Evolutionary conservation across 2,797 vertebrate genomes (phyloP), one percentile per base, ranked within the genome.

Genomic region (Cynopterus sphinx): DNA sequence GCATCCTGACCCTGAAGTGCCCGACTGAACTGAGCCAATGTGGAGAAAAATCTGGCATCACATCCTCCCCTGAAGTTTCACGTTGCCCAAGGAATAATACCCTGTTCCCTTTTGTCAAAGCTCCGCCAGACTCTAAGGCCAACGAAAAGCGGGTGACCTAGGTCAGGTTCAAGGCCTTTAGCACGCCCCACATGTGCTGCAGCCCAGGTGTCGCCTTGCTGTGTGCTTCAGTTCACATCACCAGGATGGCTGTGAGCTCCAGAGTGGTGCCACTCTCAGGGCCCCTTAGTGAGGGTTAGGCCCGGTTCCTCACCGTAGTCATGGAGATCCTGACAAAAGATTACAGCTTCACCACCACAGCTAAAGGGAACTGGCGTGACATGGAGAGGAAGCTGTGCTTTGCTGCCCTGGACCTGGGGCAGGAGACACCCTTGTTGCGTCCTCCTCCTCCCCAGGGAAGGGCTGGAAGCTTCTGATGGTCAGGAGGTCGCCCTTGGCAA

Each of bases 121-220:
- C 53, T 41, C 53, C 9, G 0, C 68, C 1, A 1, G 61, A 51
- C 43, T 65, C 49, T 5, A 15, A 39, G 36, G 55, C 75, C 77
- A 36, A 5, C 12, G 67, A 28, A 39, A 61, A 46, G 6, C 51
- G 28, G 49, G 5, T n/a, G 71, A 21, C 70, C 31, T 28, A 46
- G 63, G 12, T 28, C 63, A 67, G 55, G 41, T 2, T 6, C 55
- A 75, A 75, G 41, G 9, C 12, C 31, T 46, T 49, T 9, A 0
- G 0, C 6, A 24, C 31, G n/a, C 43, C 7, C 26, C 7, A 1
- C 1, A 2, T 5, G 13, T 39, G 39, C 91, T 33, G 43, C n/a
- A 22, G 21, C 28, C 22, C 61, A 43, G 55, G 33, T 7, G 26
- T 0, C 3, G 39, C 57, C n/a, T 61, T 17, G 22, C 2, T 1